A percentile compares a stretch with the other conserved stretches of the same genome.
These are phyloP conservation scores for Acrobasis consociella DNA, from an alignment of 2,888 invertebrate genomes.

Conservation along the genomic window DNA sequence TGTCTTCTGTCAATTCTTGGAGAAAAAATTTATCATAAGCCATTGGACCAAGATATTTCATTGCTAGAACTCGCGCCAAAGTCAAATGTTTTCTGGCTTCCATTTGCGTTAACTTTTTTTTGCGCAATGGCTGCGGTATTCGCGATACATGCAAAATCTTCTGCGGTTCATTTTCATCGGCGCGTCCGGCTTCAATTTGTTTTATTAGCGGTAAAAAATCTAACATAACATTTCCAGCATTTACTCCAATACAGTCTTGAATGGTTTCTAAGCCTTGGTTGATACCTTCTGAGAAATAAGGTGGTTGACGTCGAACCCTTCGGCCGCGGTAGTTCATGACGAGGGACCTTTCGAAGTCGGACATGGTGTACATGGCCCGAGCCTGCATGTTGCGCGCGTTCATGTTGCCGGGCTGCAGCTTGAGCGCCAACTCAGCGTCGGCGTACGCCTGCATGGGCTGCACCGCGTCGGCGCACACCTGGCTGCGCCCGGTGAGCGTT, in stretches of 20 bases:
- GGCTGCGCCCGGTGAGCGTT: conserved; percentile 68
- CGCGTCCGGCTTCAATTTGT: conserved; percentile 52
- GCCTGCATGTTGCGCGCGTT: conserved; percentile 73
- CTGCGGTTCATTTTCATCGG: conserved; percentile 51
- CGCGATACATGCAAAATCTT: conserved; percentile 59
- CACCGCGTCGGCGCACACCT: conserved; percentile 71
- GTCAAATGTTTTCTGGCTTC: conserved; percentile 66
- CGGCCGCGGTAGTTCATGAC: conserved; percentile 73
- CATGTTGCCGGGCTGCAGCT: conserved; percentile 69
- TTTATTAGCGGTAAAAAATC: conserved; percentile 72
- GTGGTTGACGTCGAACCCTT: conserved; percentile 61
- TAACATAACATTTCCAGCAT: conserved; percentile 70
- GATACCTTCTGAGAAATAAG: conserved; percentile 74
- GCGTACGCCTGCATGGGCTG: conserved; percentile 68
- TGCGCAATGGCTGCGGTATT: conserved; percentile 59
- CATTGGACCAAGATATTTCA: conserved; percentile 78
- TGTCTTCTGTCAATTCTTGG: conserved; percentile 59
- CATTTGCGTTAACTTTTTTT: conserved; percentile 69
- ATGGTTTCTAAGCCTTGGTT: conserved; percentile 74
- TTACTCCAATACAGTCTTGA: conserved; percentile 72
- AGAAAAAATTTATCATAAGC: conserved; percentile 77
- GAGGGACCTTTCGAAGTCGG: conserved; percentile 72
- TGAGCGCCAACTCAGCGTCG: conserved; percentile 71
- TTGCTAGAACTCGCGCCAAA: conserved; percentile 68
- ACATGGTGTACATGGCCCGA: conserved; percentile 74